Conservation (phyloP, 2,113 vertebrate genomes). For the Anarhynchus alexandrinus region DNA sequence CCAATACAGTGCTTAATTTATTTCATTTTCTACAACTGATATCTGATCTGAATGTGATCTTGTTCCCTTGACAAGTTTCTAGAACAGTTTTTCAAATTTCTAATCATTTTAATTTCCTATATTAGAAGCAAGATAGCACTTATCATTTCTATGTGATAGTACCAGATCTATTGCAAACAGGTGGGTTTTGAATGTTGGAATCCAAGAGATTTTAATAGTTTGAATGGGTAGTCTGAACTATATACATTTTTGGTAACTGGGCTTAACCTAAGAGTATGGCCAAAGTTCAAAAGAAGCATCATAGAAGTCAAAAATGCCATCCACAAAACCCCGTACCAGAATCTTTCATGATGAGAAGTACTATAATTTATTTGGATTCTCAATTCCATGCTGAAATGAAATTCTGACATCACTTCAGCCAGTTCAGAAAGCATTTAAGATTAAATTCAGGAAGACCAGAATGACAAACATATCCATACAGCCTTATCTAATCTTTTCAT, state of each 20-base stretch:
- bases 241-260: background rate
- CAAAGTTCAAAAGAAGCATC: background rate
- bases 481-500: background rate
- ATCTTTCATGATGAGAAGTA: background rate
- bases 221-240: background rate
- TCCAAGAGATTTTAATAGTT: background rate
- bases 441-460: background rate
- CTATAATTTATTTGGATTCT: background rate
- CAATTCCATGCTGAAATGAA: background rate
- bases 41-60: background rate
- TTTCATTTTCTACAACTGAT: background rate
- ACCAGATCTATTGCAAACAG: background rate
- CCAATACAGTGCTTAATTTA: background rate
- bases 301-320: background rate
- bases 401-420: background rate
- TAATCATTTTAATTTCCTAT: background rate
- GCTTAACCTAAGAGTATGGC: background rate
- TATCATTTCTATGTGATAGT: background rate
- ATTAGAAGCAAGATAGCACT: background rate
- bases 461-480: background rate
- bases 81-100: background rate
- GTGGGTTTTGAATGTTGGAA: background rate
- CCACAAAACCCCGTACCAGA: background rate
- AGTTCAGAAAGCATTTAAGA: background rate
- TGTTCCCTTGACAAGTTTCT: background rate